Base-by-base conservation (phyloP, 2,888 invertebrate genomes). In the Pseudolycoriella hygida region DNA sequence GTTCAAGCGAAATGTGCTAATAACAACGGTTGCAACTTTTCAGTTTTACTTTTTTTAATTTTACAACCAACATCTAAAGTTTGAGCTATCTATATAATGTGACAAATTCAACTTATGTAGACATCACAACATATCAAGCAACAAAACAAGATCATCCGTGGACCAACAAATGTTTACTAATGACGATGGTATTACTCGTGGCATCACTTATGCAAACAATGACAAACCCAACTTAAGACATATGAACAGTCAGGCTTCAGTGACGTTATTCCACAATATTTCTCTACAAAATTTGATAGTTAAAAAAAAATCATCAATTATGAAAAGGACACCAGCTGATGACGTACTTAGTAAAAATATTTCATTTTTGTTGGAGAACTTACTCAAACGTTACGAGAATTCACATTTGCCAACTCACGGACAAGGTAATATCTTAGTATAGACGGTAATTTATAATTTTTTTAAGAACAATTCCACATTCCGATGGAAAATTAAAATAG, bases 321-420 rank as follows among this genome's bases (percentile, higher is more conserved):
- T 12, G 56, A 56, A 56, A 61, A 67, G 76, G 46, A 73, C 73
- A 46, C 40, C 12, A 40, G 62, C 67, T 1, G 69, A 76, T 52
- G 82, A 82, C 53, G 74, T 77, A 30, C 74, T 88, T 12, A 86
- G 85, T 46, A 80, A 77, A 56, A 89, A 89, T 59, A 89, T 89
- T 51, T 85, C 87, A 1, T 73, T 79, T 57, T 79, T 89, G 3
- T 66, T 90, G 52, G 89, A 89, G 58, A 87, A 87, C 60, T 71
- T 90, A 34, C 69, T 90, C 53, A 85, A 88, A 66, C 83, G 88
- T 62, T 90, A 90, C 60, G 89, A 90, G 61, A 86, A 84, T 59
- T 87, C 85, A 18, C 43, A 46, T 17, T 19, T 46, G 30, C 46
- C 46, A 31, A 46, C 46, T 15, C 46, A 46, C 38, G 46, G 46